phyloP scores from a whole-genome alignment of 2,113 vertebrate genomes.

The Chaetodon auriga region DNA sequence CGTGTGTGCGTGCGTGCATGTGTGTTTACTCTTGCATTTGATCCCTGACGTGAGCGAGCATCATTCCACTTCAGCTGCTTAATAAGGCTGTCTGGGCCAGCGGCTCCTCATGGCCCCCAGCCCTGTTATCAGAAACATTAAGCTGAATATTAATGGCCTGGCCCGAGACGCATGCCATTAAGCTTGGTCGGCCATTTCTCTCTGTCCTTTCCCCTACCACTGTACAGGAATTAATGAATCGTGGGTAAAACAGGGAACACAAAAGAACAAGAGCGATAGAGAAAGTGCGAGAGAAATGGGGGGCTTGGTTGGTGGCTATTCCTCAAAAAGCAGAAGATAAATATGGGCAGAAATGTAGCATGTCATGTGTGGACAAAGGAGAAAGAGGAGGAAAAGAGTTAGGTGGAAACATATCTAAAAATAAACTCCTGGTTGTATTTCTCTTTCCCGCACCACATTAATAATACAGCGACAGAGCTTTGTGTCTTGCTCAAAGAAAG shows the following conservation, averaged over 20 bases:
- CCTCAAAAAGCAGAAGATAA: slow-evolving; percentile 75
- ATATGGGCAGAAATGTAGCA: slow-evolving; percentile 60
- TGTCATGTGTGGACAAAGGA: slow-evolving; percentile 64
- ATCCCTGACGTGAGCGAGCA: slow-evolving; percentile 76
- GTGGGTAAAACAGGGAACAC: slow-evolving; percentile 83
- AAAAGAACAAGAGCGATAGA: slow-evolving; percentile 68
- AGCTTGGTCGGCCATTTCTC: slow-evolving; percentile 95
- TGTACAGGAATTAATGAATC: slow-evolving; percentile 97
- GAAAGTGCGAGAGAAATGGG: slow-evolving; percentile 81
- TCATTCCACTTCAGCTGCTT: slow-evolving; percentile 87
- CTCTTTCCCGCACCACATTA: slow-evolving; percentile 81
- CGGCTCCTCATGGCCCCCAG: slow-evolving; percentile 92
- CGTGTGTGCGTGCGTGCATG: slow-evolving; percentile 47
- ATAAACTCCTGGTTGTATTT: slow-evolving; percentile 90
- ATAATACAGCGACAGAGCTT: slow-evolving; percentile 90
- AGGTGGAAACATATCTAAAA: slow-evolving; percentile 84
- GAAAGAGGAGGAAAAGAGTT: slow-evolving; percentile 48
- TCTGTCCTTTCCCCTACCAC: slow-evolving; percentile 92
- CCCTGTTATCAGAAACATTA: slow-evolving; percentile 99
- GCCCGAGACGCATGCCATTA: slow-evolving; percentile 97
- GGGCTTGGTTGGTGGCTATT: slow-evolving; percentile 63
- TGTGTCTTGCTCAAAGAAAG: slow-evolving; percentile 86
- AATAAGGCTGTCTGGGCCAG: slow-evolving; percentile 86
- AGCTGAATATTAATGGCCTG: slow-evolving; percentile 98
- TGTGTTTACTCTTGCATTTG: slow-evolving; percentile 83